Conservation (phyloP, 2,797 vertebrate genomes). For the Meda fulgida region DNA sequence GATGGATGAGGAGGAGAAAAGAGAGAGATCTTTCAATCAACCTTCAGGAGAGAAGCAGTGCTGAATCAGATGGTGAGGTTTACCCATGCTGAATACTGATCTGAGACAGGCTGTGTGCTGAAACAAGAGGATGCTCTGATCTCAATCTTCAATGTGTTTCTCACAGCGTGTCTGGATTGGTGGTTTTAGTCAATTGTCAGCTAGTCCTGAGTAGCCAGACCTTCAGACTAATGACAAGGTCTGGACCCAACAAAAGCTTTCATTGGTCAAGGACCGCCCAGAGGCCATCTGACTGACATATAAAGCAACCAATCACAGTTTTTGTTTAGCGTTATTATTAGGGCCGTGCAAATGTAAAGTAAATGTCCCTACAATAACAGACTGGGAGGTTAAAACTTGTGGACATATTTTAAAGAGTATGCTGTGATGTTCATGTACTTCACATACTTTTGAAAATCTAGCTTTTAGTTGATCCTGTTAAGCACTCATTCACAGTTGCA, state of each 20-base stretch:
- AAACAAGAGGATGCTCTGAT: conserved; percentile 15
- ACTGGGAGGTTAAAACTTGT: background rate
- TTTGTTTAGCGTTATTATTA: background rate
- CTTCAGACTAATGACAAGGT: background rate
- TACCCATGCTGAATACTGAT: conserved; percentile 52
- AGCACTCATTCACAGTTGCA: background rate
- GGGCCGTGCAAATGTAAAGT: background rate
- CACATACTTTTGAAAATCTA: background rate
- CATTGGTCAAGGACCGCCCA: background rate
- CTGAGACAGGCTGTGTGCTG: conserved; percentile 50
- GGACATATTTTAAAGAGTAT: background rate
- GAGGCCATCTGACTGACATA: background rate
- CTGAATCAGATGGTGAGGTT: conserved; percentile 41
- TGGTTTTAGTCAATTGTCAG: background rate
- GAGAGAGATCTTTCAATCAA: conserved; percentile 38
- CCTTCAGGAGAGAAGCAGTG: conserved; percentile 13
- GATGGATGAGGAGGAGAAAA: conserved; percentile 34
- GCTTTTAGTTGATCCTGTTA: background rate
- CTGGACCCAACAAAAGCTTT: background rate
- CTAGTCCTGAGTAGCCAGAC: background rate
- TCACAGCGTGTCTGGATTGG: background rate
- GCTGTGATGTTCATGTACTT: too few species aligned
- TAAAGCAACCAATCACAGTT: background rate
- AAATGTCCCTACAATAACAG: background rate
- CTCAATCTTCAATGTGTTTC: background rate